Evolutionary conservation across 2,113 vertebrate genomes (phyloP).

Genomic region (Cyanoderma ruficeps): DNA sequence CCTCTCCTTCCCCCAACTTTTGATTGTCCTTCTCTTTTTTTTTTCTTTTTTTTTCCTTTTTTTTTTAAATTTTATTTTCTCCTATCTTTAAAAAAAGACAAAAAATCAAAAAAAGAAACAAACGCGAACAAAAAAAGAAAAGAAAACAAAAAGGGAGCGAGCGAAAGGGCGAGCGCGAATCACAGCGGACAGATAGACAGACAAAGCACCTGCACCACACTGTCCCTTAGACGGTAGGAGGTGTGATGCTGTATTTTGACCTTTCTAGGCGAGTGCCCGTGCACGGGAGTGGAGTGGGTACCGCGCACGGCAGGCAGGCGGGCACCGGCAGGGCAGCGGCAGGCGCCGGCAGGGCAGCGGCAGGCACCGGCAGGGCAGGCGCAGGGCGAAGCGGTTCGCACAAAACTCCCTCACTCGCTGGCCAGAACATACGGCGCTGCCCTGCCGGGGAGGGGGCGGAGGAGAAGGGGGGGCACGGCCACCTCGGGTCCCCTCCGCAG

Average conservation of each 20-base stretch:
- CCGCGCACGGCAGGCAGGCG: constrained; percentile 45
- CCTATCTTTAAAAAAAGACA: constrained; percentile 34
- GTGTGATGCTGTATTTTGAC: constrained; percentile 85
- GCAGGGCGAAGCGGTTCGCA: constrained; percentile 61
- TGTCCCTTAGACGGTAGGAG: constrained; percentile 83
- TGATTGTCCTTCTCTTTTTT: constrained; percentile 70
- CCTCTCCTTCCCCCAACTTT: constrained; percentile 67
- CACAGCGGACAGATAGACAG: constrained; percentile 58
- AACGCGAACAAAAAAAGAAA: constrained; percentile 52
- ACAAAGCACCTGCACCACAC: constrained; percentile 82
- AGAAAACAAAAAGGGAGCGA: constrained; percentile 29
- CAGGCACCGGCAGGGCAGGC: constrained; percentile 32
- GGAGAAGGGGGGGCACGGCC: not conserved
- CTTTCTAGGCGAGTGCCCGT: constrained; percentile 82
- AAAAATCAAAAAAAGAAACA: constrained; percentile 48
- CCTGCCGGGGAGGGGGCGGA: not conserved
- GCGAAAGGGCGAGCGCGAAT: constrained; percentile 63
- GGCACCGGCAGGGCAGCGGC: constrained; percentile 22
- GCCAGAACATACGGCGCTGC: not conserved
- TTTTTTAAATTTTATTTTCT: constrained; percentile 40
- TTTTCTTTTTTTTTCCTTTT: constrained; percentile 14
- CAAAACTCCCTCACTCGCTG: constrained; percentile 57
- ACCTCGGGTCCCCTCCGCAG: constrained; percentile 16
- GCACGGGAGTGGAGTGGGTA: constrained; percentile 74
- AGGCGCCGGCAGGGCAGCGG: constrained; percentile 18